Evolutionary conservation across 37 sponge, comb jelly and placozoan genomes (phyloP).

Genomic region (Haliclona indistincta): DNA sequence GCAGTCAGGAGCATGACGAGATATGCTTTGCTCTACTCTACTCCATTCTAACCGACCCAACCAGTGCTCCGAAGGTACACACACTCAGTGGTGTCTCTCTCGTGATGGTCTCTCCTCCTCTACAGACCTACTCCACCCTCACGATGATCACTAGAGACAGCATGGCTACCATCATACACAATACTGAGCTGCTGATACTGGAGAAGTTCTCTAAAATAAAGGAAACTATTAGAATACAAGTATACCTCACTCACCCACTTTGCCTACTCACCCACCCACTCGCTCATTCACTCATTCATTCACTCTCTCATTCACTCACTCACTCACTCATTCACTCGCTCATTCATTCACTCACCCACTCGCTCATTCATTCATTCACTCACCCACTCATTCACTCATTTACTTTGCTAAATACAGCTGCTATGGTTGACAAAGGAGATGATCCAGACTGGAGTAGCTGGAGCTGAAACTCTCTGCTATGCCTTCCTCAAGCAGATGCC

Average conservation of each 20-base stretch:
- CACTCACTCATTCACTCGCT: too few species aligned
- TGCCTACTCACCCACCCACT: too few species aligned
- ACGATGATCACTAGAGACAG: slow-evolving; percentile 85
- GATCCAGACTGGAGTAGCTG: slow-evolving; percentile 62
- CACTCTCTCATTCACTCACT: too few species aligned
- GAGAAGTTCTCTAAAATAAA: slow-evolving; percentile 76
- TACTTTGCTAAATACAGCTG: slow-evolving; percentile 65
- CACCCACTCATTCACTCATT: too few species aligned
- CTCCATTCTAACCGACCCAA: slow-evolving; percentile 76
- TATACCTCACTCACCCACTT: too few species aligned
- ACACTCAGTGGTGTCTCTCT: not conserved
- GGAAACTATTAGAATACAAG: slow-evolving; percentile 68
- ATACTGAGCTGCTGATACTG: slow-evolving; percentile 72
- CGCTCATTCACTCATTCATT: too few species aligned
- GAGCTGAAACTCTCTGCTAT: slow-evolving; percentile 81
- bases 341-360: too few species aligned
- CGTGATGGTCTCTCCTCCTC: not conserved
- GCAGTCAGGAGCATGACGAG: slow-evolving; percentile 83
- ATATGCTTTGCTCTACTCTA: slow-evolving; percentile 77
- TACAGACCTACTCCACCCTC: slow-evolving; percentile 74
- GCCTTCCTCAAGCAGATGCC: slow-evolving; percentile 85
- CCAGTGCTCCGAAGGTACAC: slow-evolving; percentile 70
- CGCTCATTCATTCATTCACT: too few species aligned
- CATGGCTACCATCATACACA: slow-evolving; percentile 50
- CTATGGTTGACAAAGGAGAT: slow-evolving; percentile 84